These are phyloP conservation scores for Leptobrachium ailaonicum DNA, from an alignment of 2,113 vertebrate species.

Conservation along the genomic window DNA sequence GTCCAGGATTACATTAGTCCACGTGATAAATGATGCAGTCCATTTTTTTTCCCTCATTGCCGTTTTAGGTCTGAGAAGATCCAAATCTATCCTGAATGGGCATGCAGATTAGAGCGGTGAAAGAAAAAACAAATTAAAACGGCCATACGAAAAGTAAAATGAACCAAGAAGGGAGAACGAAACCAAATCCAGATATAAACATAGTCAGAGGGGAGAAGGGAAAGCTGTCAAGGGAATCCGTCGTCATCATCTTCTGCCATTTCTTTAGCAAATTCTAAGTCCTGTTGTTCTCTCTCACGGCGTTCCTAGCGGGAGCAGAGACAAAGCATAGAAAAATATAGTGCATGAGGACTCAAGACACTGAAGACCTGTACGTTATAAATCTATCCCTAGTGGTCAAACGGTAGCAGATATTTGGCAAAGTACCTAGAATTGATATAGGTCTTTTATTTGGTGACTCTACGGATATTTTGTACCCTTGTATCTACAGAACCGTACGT, in stretches of 20 bases:
- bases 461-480: too few relatives aligned
- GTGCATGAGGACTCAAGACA: too few relatives aligned
- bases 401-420: too few relatives aligned
- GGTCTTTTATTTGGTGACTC: too few relatives aligned
- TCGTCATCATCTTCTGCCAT: constrained; percentile 97
- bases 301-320: constrained; percentile 77
- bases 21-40: too few relatives aligned
- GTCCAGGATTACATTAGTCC: background rate
- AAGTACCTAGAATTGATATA: too few relatives aligned
- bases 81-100: constrained; percentile 6
- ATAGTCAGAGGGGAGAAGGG: background rate
- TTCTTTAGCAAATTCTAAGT: constrained; percentile 97
- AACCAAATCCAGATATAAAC: constrained; percentile 19
- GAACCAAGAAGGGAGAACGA: constrained; percentile 6
- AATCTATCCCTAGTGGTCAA: too few relatives aligned
- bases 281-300: constrained; percentile 93
- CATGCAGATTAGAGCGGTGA: background rate
- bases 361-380: too few relatives aligned
- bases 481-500: too few relatives aligned
- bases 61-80: background rate
- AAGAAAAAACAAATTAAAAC: background rate
- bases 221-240: constrained; percentile 83
- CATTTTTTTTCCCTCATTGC: too few relatives aligned
- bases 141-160: background rate
- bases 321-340: background rate